Conservation (phyloP, 2,797 vertebrate genomes). For the Paratrypauchen microcephalus region DNA sequence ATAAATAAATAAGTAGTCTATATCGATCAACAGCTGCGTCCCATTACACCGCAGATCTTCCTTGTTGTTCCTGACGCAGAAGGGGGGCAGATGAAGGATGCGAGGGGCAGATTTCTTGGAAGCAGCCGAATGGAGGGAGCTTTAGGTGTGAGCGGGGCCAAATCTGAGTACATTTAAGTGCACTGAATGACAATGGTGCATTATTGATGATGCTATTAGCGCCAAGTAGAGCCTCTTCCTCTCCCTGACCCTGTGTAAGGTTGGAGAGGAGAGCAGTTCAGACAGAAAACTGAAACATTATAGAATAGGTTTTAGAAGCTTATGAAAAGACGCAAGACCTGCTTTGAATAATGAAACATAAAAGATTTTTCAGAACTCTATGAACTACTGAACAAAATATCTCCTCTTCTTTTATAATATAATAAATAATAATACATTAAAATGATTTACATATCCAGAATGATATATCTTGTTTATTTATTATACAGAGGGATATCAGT, state of each 20-base stretch:
- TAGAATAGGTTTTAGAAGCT: background rate
- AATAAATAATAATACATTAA: no score
- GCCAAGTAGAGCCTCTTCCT: conserved; percentile 11
- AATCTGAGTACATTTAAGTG: conserved; percentile 39
- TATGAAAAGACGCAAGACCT: background rate
- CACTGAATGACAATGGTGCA: conserved; percentile 42
- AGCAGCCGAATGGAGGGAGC: conserved; percentile 27
- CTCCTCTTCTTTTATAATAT: no score
- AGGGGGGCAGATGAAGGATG: background rate
- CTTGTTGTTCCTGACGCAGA: conserved; percentile 14
- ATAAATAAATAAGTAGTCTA: conserved; percentile 8
- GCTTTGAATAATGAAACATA: background rate
- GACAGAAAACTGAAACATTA: background rate
- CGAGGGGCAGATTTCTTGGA: conserved; percentile 41
- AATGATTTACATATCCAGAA: no score
- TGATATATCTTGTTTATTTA: no score
- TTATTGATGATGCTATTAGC: conserved; percentile 52
- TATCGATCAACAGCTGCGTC: background rate
- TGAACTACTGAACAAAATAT: no score
- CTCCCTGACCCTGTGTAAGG: background rate
- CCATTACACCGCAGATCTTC: fast-evolving
- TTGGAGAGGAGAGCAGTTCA: conserved; percentile 3
- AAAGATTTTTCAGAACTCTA: no score
- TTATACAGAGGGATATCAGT: no score
- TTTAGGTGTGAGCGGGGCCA: conserved; percentile 25